Base-by-base conservation (phyloP, 2,113 vertebrate genomes). In the Petroica traversi region DNA sequence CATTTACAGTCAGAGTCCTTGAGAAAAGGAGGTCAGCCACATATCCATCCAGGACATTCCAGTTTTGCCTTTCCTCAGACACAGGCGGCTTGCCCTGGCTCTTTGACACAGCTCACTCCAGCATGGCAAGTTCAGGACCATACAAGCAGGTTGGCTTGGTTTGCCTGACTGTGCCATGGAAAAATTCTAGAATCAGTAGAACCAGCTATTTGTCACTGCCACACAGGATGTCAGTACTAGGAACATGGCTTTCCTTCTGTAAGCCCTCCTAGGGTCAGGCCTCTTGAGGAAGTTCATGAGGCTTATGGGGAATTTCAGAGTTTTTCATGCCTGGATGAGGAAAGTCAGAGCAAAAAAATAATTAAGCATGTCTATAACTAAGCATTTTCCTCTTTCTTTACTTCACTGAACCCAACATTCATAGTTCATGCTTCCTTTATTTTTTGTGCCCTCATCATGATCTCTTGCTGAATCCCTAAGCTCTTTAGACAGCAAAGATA, bases 171-270 rank as follows among this genome's bases (percentile, higher is more conserved):
- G 16, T 76, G 63, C 19, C 33, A 18, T 9, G n/a, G 38, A 55
- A 66, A 69, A 66, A 4, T 18, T 63, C 25, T 81, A 43, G 14
- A 7, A 11, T 43, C 8, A 36, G 33, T 34, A 41, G 24, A 84
- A 66, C 14, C 34, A 71, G 33, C 19, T 74, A 6, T 41, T 86
- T 80, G 36, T 34, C 48, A 57, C 40, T 64, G 8, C 8, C 59
- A 31, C 0, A 0, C 22, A 48, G 19, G 6, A 5, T 59, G 28
- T 23, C n/a, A 40, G 40, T 72, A 61, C 15, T 29, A 73, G 31
- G 36, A 87, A 52, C 14, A 28, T 5, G 18, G 2, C 25, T 82
- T 84, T 71, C 19, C 38, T 75, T 36, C 19, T 2, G 0, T 61
- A 68, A 64, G 15, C 41, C 11, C 17, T 89, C 14, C 33, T 34